Conservation (phyloP, 2,888 invertebrate genomes). For the Endotricha flammealis region DNA sequence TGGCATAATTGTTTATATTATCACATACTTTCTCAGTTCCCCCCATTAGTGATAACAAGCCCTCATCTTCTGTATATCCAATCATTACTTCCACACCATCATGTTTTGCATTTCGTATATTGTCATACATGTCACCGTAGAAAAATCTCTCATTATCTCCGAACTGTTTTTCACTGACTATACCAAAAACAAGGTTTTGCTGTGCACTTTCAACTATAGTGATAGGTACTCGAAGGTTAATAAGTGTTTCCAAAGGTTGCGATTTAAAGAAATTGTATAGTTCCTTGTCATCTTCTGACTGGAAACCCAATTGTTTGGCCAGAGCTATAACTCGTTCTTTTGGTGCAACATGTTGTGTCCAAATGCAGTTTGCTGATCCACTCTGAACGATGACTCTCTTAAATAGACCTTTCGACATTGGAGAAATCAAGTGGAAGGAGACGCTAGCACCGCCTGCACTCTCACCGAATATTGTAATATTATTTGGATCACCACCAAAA, state of each 20-base stretch:
- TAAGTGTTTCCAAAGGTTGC: conserved; percentile 34
- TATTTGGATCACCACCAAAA: conserved; percentile 60
- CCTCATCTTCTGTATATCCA: conserved; percentile 85
- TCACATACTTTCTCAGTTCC: conserved; percentile 24
- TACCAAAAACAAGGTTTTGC: conserved; percentile 26
- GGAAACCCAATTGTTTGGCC: conserved; percentile 40
- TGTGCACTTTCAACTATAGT: conserved; percentile 25
- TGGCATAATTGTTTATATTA: conserved; percentile 33
- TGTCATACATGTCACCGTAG: conserved; percentile 39
- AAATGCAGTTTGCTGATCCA: conserved; percentile 80
- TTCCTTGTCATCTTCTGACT: conserved; percentile 42
- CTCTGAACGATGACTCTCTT: conserved; percentile 81
- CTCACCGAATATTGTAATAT: conserved; percentile 65
- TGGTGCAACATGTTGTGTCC: conserved; percentile 58
- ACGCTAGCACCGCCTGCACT: conserved; percentile 55
- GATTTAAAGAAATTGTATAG: conserved; percentile 44
- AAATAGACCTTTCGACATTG: conserved; percentile 61
- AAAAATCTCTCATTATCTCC: conserved; percentile 43
- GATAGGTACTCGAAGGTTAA: conserved; percentile 26
- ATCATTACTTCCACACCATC: conserved; percentile 80
- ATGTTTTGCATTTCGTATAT: conserved; percentile 62
- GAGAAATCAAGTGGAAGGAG: conserved; percentile 53
- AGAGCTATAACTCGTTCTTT: conserved; percentile 60
- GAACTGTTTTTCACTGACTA: conserved; percentile 43
- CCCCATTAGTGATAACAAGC: conserved; percentile 37